Evolutionary conservation across 2,113 vertebrate genomes (phyloP).

Genomic region (Alaudala cheleensis): DNA sequence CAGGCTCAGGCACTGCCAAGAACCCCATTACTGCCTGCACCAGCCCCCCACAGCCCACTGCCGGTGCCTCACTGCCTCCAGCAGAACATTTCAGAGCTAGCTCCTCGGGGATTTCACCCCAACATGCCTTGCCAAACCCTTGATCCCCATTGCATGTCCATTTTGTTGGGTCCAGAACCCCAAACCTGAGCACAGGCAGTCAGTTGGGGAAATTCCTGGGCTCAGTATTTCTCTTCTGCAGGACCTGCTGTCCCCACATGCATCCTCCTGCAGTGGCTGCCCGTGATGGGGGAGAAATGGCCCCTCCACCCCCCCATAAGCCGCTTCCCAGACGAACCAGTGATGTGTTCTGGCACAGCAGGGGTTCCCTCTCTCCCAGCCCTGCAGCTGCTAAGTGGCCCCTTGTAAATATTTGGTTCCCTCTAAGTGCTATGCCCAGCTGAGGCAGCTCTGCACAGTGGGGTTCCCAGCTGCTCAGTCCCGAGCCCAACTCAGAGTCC

Average conservation of each 20-base stretch:
- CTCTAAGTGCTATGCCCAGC: not conserved
- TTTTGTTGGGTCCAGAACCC: not conserved
- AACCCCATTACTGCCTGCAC: not conserved
- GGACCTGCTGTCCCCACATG: accelerated
- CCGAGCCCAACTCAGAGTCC: accelerated
- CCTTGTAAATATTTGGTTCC: not conserved
- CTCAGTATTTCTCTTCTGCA: not conserved
- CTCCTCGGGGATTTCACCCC: accelerated
- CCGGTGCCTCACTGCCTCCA: not conserved
- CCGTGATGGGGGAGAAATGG: accelerated
- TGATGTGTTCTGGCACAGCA: not conserved
- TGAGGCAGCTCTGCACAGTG: not conserved
- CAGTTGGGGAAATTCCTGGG: accelerated
- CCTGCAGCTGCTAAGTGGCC: not conserved
- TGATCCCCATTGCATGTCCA: accelerated
- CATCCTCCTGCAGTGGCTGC: not conserved
- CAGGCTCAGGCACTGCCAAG: accelerated
- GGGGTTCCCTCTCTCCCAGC: not conserved
- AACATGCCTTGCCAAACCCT: not conserved
- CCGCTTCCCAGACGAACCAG: not conserved
- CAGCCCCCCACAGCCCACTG: not conserved
- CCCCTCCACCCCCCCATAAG: accelerated
- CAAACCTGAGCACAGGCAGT: accelerated
- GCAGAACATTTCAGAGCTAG: not conserved
- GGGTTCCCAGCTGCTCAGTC: not conserved